These are phyloP conservation scores for Lycocerus yunnanus DNA, from an alignment of 2,888 invertebrate species.

Conservation along the genomic window DNA sequence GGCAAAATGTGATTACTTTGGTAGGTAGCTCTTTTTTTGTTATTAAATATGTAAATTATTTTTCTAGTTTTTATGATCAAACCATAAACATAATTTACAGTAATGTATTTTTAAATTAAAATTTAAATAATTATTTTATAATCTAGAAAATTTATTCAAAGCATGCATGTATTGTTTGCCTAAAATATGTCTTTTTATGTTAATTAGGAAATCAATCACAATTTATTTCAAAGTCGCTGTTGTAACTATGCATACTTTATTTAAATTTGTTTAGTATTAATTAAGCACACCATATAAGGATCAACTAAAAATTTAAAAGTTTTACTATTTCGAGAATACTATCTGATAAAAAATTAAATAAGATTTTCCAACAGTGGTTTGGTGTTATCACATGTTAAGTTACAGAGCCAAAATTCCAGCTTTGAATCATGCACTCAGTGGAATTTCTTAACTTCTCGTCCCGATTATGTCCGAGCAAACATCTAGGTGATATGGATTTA, in stretches of 20 bases:
- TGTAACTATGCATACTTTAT: neutral
- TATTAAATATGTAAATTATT: neutral
- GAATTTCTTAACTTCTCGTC: no score
- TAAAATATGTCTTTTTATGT: neutral
- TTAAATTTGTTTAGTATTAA: neutral
- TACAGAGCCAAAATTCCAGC: no score
- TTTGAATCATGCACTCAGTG: no score
- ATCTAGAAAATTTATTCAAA: neutral
- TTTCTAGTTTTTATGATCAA: neutral
- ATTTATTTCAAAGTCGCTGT: neutral
- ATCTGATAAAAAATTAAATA: neutral
- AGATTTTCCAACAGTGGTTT: neutral
- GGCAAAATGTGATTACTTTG: neutral
- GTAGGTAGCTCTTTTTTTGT: neutral
- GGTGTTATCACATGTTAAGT: no score
- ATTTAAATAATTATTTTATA: neutral
- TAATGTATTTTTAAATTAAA: neutral
- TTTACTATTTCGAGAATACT: neutral
- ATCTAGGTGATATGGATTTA: no score
- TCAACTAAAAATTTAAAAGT: neutral
- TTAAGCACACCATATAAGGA: neutral
- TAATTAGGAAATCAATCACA: neutral
- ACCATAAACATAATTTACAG: neutral
- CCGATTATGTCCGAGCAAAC: no score
- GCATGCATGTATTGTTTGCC: neutral